A percentile compares a stretch with the other conserved stretches of the same genome.
Conservation (phyloP, 2,797 vertebrate genomes). For the Emys orbicularis region DNA sequence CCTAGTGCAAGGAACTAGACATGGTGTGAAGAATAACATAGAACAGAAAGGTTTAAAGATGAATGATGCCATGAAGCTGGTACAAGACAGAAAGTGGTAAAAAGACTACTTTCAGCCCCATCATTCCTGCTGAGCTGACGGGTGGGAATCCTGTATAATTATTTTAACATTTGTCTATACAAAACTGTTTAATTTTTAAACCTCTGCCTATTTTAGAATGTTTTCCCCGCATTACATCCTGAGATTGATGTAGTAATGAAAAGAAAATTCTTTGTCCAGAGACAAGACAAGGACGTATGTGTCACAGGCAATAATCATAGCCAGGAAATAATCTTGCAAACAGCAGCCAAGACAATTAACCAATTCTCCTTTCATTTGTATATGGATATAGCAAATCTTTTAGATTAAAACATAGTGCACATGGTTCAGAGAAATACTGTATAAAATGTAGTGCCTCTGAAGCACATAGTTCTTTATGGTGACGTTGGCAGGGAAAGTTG, state of each 20-base stretch:
- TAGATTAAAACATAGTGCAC: neutral
- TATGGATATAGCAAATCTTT: no score
- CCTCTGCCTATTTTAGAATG: neutral
- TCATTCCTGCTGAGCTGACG: neutral
- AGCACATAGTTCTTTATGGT: neutral
- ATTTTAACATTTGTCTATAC: neutral
- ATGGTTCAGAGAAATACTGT: neutral
- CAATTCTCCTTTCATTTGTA: neutral
- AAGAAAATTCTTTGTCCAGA: neutral
- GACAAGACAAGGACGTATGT: neutral
- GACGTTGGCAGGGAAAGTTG: neutral
- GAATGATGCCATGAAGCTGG: neutral
- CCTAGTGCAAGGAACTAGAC: neutral
- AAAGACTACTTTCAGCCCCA: neutral
- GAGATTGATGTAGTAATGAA: neutral
- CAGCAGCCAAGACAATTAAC: conserved; percentile 18
- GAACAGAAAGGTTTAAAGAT: neutral
- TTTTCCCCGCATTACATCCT: neutral
- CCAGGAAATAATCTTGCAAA: conserved; percentile 3
- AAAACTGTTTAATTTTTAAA: neutral
- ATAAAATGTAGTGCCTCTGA: neutral
- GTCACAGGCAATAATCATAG: neutral
- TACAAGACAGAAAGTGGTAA: neutral
- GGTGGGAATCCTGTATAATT: neutral
- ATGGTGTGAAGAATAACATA: neutral